Evolutionary conservation across 2,888 invertebrate genomes (phyloP), one percentile per base, ranked within the genome.

Genomic region (Dolichopus griseipennis): DNA sequence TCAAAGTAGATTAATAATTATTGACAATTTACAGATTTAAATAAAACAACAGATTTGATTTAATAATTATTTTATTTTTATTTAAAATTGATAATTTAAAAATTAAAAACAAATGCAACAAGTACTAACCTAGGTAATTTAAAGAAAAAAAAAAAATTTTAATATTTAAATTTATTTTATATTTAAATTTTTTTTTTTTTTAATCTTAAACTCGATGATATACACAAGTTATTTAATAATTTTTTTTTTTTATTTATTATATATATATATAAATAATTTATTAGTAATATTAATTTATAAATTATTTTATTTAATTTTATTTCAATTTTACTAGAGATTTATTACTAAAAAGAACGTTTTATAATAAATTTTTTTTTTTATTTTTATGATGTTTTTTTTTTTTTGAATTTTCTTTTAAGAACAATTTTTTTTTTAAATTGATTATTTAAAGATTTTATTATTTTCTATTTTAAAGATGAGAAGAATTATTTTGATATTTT

Each of bases 91-190:
- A 52, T 52, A 52, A 52, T 52, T 52, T 52, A 18, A 52, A 52
- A 52, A n/a, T 52, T 52, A 52, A 52, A 52, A 52, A 52, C 52
- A 52, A 52, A 52, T 52, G 52, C 52, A 52, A 52, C 52, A 52
- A 52, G 52, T 52, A 52, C 52, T 52, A 52, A 52, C 52, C 52
- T 52, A 52, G 18, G 18, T 18, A 52, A 52, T 18, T 12, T n/a
- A 52, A 52, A 52, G 9, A 52, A 12, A 52, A 15, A 52, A 12
- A n/a, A 7, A 43, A 10, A 15, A 43, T 43, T 18, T 52, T 12
- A 12, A 15, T 15, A 52, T 52, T 12, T 52, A 52, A 6, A 52
- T 52, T 9, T 52, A 52, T 52, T 18, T 18, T 52, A 52, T 18
- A n/a, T 52, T 10, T 52, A 52, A 12, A 3, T 52, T 18, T 52